A percentile compares a stretch with the other conserved stretches of the same genome.
Conservation (phyloP, 2,888 invertebrate species). For the Polylopha cassiicola region DNA sequence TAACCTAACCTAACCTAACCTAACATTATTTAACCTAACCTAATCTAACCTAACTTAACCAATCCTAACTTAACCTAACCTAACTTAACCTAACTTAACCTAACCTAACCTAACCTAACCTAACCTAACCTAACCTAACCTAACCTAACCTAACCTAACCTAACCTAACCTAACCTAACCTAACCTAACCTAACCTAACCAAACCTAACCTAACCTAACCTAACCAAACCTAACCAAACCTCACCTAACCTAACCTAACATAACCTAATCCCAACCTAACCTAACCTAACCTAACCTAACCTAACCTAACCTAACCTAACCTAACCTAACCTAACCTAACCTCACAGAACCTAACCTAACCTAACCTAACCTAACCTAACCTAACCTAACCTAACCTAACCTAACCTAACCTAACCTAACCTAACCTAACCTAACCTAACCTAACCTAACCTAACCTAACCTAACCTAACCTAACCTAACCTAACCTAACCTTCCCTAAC, state of each 20-base stretch:
- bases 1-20: conserved; percentile 20
- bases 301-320: conserved; percentile 1
- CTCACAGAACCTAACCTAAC: conserved; percentile 9
- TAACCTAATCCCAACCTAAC: conserved; percentile 1
- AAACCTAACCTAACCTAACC: conserved; percentile 27
- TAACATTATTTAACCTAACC: not conserved
- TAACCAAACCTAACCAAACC: conserved; percentile 25
- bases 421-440: conserved; percentile 5
- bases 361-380: conserved; percentile 16
- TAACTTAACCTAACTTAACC: conserved; percentile 21
- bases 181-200: conserved; percentile 27
- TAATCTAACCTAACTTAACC: not conserved
- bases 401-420: conserved; percentile 11
- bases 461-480: conserved; percentile 17
- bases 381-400: conserved; percentile 16
- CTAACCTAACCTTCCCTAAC: not conserved
- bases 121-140: conserved; percentile 15
- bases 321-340: conserved; percentile 1
- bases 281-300: conserved; percentile 1
- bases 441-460: conserved; percentile 13
- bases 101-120: conserved; percentile 24
- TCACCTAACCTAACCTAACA: conserved; percentile 16
- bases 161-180: conserved; percentile 26
- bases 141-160: conserved; percentile 23
- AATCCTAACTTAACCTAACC: not conserved